Percentiles rank a stretch among this genome's conserved stretches.
Evolutionary conservation across 2,797 vertebrate species (phyloP).

Genomic region (Pseudochaenichthys georgianus): DNA sequence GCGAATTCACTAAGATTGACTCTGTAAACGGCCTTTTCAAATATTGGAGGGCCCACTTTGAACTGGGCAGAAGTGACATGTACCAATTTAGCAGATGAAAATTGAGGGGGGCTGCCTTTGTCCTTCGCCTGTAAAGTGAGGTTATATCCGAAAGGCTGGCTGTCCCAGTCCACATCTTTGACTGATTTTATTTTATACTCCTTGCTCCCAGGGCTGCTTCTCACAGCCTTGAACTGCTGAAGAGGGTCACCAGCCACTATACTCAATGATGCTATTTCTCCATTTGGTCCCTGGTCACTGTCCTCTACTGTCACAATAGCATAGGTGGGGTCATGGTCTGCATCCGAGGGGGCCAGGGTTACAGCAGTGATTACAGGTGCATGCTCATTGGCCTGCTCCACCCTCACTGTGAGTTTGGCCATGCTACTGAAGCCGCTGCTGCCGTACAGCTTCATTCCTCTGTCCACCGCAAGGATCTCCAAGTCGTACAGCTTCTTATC

Average conservation of each 20-base stretch:
- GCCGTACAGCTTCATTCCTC: constrained; percentile 96
- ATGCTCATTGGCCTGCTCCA: constrained; percentile 94
- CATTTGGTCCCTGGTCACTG: constrained; percentile 92
- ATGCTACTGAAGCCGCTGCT: constrained; percentile 98
- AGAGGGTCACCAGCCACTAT: constrained; percentile 94
- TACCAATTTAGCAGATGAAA: constrained; percentile 93
- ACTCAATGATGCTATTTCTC: constrained; percentile 94
- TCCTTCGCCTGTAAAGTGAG: constrained; percentile 98
- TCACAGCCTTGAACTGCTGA: constrained; percentile 93
- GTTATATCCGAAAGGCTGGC: constrained; percentile 94
- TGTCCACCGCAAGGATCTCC: constrained; percentile 96
- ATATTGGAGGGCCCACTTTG: constrained; percentile 90
- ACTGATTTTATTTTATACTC: constrained; percentile 95
- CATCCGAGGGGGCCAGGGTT: constrained; percentile 87
- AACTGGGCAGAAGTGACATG: constrained; percentile 90
- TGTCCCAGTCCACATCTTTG: constrained; percentile 92
- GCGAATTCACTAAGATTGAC: constrained; percentile 95
- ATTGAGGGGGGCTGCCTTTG: constrained; percentile 93
- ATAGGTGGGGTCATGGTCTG: constrained; percentile 91
- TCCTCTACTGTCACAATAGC: constrained; percentile 94
- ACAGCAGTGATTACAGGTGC: constrained; percentile 91
- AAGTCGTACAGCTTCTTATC: constrained; percentile 92
- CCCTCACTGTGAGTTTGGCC: constrained; percentile 92
- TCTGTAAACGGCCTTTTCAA: constrained; percentile 92
- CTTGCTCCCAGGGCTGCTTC: constrained; percentile 93